Conservation (phyloP, 2,113 vertebrate genomes). For the Mixornis gularis region DNA sequence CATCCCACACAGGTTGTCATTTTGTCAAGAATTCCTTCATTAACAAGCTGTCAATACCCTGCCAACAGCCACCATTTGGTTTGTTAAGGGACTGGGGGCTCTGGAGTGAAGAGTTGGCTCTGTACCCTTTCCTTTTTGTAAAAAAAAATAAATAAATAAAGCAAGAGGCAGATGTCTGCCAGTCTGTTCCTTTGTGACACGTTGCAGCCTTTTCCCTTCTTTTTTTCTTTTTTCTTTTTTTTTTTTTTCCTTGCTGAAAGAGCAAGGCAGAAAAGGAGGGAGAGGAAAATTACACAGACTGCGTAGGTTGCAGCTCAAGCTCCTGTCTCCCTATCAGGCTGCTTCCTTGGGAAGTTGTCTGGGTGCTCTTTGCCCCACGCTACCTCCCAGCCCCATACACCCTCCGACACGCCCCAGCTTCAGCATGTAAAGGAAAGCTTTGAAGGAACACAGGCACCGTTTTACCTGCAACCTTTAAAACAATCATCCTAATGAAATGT, state of each 20-base stretch:
- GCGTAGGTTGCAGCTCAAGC: neutral
- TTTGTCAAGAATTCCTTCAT: constrained; percentile 79
- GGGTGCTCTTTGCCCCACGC: neutral
- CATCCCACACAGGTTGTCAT: constrained; percentile 78
- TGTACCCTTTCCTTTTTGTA: constrained; percentile 1
- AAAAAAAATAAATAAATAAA: constrained; percentile 64
- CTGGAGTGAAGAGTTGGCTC: constrained; percentile 72
- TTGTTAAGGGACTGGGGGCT: constrained; percentile 69
- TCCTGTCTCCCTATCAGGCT: neutral
- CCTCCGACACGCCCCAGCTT: neutral
- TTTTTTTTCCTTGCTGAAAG: neutral
- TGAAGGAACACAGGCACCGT: neutral
- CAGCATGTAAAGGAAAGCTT: neutral
- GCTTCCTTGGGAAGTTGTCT: neutral
- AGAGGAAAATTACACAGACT: neutral
- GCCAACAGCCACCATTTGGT: constrained; percentile 78
- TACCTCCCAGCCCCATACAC: neutral
- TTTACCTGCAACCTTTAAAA: constrained; percentile 48
- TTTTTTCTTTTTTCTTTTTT: too few species aligned
- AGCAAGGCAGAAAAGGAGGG: constrained; percentile 8
- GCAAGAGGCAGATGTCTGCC: constrained; percentile 78
- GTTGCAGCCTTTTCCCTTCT: constrained; percentile 9
- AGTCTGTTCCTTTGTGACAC: constrained; percentile 76
- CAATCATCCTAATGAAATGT: constrained; percentile 9
- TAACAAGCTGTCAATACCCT: constrained; percentile 80